A percentile compares a stretch with the other conserved stretches of the same genome.
Evolutionary conservation across 2,113 vertebrate genomes (phyloP).

Genomic region (Eublepharis macularius): DNA sequence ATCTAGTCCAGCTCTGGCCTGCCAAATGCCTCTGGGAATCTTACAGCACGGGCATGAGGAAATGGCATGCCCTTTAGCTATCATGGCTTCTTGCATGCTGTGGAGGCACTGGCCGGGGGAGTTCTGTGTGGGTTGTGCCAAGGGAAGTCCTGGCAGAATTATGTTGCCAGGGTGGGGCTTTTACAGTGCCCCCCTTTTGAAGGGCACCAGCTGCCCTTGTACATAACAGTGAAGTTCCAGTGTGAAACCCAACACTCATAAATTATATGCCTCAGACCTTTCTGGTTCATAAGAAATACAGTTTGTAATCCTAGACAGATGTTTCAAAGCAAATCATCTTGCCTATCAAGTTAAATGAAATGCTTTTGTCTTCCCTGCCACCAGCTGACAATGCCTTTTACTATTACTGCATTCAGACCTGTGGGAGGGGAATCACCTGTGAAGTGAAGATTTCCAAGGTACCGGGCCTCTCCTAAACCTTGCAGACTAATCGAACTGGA

Average conservation of each 20-base stretch:
- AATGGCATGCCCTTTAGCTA: no score
- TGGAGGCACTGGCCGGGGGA: not conserved
- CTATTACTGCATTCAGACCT: not conserved
- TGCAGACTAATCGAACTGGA: not conserved
- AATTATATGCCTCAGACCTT: not conserved
- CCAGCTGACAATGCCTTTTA: not conserved
- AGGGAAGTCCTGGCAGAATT: not conserved
- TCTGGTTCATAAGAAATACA: not conserved
- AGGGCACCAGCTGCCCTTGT: not conserved
- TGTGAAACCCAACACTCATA: not conserved
- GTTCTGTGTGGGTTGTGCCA: not conserved
- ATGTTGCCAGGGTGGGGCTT: not conserved
- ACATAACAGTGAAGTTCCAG: not conserved
- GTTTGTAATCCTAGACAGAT: not conserved
- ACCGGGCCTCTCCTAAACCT: not conserved
- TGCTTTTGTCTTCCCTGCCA: not conserved
- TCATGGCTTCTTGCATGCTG: no score
- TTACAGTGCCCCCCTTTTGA: not conserved
- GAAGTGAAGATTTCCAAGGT: not conserved
- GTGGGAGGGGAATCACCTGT: not conserved
- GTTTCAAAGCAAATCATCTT: not conserved
- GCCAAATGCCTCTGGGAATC: no score
- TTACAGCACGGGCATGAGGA: no score
- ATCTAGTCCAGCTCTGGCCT: no score
- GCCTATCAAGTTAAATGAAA: not conserved